These are phyloP conservation scores for Carlito syrichta DNA, from an alignment of 2,113 vertebrate species.

Conservation along the genomic window DNA sequence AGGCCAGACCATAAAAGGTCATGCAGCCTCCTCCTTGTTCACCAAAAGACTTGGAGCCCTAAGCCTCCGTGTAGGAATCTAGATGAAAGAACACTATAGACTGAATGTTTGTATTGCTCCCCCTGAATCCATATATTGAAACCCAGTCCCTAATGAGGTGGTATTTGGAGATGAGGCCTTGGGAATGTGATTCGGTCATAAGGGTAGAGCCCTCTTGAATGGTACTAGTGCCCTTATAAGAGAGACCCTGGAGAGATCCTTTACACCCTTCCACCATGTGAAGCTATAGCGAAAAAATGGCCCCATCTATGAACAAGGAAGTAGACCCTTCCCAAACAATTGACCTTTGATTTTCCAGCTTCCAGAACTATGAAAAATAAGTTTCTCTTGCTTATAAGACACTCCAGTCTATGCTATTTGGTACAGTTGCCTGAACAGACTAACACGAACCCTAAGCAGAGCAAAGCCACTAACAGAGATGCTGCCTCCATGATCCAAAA, in stretches of 20 bases:
- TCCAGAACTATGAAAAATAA: not conserved
- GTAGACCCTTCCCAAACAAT: not conserved
- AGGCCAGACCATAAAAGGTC: not conserved
- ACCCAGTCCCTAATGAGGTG: not conserved
- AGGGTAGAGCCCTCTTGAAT: not conserved
- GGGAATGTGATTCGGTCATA: not conserved
- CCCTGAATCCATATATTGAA: not conserved
- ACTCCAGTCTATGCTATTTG: not conserved
- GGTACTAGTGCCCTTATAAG: not conserved
- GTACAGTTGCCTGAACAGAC: not conserved
- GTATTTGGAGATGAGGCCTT: not conserved
- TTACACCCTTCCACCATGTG: not conserved
- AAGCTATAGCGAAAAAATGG: not conserved
- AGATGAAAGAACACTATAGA: not conserved
- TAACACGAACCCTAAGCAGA: not conserved
- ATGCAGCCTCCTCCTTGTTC: not conserved
- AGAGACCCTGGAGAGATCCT: not conserved
- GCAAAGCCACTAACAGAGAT: not conserved
- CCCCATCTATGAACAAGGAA: not conserved
- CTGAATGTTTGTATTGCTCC: not conserved
- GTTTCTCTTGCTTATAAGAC: not conserved
- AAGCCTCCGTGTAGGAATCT: not conserved
- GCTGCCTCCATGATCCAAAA: not conserved
- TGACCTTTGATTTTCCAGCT: not conserved
- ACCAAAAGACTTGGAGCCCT: not conserved